These are phyloP conservation scores for Lasioglossum malachurum DNA, from an alignment of 2,888 invertebrate genomes.

Conservation along the genomic window DNA sequence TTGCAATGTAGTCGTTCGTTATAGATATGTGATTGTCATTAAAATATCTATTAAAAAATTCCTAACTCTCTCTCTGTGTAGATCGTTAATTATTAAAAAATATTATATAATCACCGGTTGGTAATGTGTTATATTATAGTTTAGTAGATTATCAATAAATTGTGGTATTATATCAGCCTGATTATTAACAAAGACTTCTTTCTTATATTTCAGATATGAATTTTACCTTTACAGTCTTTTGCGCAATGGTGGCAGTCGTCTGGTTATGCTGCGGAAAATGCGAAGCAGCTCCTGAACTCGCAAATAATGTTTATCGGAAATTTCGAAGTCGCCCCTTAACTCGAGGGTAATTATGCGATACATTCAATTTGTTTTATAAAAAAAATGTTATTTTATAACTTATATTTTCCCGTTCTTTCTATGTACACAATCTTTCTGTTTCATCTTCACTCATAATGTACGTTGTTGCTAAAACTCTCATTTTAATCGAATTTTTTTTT, in stretches of 20 bases:
- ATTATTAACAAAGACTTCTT: neutral
- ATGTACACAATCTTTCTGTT: neutral
- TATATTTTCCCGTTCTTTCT: neutral
- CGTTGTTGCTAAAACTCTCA: neutral
- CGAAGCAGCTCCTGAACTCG: slow-evolving; percentile 65
- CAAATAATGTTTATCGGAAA: slow-evolving; percentile 64
- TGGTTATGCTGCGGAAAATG: slow-evolving; percentile 69
- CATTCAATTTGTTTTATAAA: neutral
- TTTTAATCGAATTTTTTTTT: neutral
- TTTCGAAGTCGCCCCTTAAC: slow-evolving; percentile 63
- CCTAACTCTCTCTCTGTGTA: neutral
- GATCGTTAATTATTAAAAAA: neutral
- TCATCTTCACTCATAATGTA: neutral
- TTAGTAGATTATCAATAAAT: neutral
- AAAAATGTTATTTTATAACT: neutral
- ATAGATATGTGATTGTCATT: neutral
- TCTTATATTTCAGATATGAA: slow-evolving; percentile 68
- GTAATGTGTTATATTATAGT: neutral
- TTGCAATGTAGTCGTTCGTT: neutral
- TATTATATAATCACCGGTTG: neutral
- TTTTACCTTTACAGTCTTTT: slow-evolving; percentile 61
- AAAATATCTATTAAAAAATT: neutral
- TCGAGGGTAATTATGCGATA: slow-evolving; percentile 58
- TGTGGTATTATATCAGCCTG: too few species aligned
- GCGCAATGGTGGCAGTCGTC: slow-evolving; percentile 66